phyloP scores from a whole-genome alignment of 2,888 invertebrate genomes.

The Desoria tigrina region DNA sequence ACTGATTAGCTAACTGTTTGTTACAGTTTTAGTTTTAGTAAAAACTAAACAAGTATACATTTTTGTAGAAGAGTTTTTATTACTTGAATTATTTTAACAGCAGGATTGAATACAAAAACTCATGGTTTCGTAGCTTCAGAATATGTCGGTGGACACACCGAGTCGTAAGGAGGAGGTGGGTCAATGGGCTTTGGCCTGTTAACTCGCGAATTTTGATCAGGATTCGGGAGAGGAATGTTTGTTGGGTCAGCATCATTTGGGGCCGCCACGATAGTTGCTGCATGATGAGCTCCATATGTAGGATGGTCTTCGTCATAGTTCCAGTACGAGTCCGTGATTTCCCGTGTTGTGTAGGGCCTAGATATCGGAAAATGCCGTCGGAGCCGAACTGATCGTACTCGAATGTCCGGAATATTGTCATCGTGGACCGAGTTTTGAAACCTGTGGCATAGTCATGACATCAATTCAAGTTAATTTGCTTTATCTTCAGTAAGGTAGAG shows the following conservation, averaged over 20 bases:
- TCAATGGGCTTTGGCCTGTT: neutral
- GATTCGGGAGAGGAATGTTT: neutral
- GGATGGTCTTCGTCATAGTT: conserved; percentile 5
- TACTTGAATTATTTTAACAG: neutral
- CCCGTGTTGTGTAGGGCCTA: neutral
- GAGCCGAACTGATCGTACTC: conserved; percentile 6
- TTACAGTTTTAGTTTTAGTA: no score
- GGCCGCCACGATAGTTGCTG: neutral
- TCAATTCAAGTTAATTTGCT: no score
- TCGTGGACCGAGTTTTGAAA: conserved; percentile 9
- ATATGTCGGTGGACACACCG: conserved; percentile 34
- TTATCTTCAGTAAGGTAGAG: no score
- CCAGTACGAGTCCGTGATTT: neutral
- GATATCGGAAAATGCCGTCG: neutral
- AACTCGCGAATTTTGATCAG: neutral
- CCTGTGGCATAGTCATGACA: neutral
- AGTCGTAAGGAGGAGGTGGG: conserved; percentile 40
- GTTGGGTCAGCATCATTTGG: neutral
- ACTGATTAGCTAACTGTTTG: no score
- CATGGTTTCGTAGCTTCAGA: conserved; percentile 24
- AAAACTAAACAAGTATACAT: no score
- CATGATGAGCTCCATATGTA: neutral
- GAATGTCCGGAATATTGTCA: conserved; percentile 15
- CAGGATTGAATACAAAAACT: neutral
- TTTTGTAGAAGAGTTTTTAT: no score